phyloP scores from a whole-genome alignment of 2,888 invertebrate species.

The Zaprionus obscuricornis region DNA sequence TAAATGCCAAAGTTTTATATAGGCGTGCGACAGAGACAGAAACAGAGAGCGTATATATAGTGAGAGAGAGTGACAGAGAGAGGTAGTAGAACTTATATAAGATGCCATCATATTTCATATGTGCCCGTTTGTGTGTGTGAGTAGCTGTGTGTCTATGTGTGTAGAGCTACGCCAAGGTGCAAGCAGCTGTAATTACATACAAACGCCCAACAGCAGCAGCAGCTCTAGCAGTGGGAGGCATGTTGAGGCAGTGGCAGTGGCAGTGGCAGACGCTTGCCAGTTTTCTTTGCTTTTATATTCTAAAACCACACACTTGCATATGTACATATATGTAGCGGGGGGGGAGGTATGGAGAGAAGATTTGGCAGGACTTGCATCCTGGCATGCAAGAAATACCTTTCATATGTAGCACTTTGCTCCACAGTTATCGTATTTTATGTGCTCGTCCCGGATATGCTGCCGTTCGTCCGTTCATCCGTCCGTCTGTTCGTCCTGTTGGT shows the following conservation, averaged over 20 bases:
- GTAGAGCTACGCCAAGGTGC: slow-evolving; percentile 53
- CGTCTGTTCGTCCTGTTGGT: slow-evolving; percentile 9
- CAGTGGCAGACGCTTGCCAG: slow-evolving; percentile 2
- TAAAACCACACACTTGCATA: slow-evolving; percentile 61
- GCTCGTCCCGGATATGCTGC: slow-evolving; percentile 44
- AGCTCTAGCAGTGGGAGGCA: slow-evolving; percentile 3
- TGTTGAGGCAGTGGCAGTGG: slow-evolving; percentile 20
- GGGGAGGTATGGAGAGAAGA: background rate
- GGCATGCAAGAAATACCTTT: slow-evolving; percentile 64
- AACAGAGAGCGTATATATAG: background rate
- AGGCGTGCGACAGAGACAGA: slow-evolving; percentile 3
- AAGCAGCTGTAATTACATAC: slow-evolving; percentile 65
- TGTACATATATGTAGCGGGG: slow-evolving; percentile 31
- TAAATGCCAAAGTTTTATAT: slow-evolving; percentile 67
- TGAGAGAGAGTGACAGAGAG: background rate
- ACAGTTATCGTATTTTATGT: slow-evolving; percentile 76
- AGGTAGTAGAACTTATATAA: slow-evolving; percentile 48
- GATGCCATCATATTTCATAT: slow-evolving; percentile 67
- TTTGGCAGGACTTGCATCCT: background rate
- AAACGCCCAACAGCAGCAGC: slow-evolving; percentile 22
- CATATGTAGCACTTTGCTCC: slow-evolving; percentile 73
- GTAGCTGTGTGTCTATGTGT: slow-evolving; percentile 11
- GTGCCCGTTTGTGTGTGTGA: slow-evolving; percentile 9
- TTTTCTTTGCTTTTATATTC: slow-evolving; percentile 57
- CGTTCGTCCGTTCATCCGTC: slow-evolving; percentile 3